Evolutionary conservation across 2,113 vertebrate genomes (phyloP).

Genomic region (Tragelaphus buxtoni): DNA sequence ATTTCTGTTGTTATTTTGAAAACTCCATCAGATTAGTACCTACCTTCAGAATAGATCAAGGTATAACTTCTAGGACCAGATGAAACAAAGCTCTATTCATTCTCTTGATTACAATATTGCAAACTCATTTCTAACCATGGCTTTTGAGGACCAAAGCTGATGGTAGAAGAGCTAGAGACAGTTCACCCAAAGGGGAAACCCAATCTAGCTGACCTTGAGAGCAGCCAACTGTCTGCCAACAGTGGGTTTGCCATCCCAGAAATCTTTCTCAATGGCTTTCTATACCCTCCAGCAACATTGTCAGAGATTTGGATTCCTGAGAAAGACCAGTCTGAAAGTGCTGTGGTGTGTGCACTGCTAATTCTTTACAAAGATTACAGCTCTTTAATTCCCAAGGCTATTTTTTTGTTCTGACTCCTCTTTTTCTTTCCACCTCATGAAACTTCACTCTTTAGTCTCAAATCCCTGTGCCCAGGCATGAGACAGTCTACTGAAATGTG

Average conservation of each 20-base stretch:
- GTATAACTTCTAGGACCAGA: background rate
- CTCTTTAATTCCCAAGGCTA: background rate
- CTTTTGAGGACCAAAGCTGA: background rate
- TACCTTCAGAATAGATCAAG: slow-evolving; percentile 7
- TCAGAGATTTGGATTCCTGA: slow-evolving; percentile 34
- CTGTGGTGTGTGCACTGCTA: background rate
- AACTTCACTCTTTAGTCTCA: slow-evolving; percentile 32
- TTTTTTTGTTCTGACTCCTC: slow-evolving; percentile 31
- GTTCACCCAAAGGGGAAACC: background rate
- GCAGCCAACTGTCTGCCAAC: background rate
- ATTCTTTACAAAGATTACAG: slow-evolving; percentile 40
- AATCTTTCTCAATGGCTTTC: background rate
- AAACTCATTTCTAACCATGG: slow-evolving; percentile 2
- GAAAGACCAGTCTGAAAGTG: slow-evolving; percentile 15
- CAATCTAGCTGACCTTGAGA: slow-evolving; percentile 25
- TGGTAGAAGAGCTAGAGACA: background rate
- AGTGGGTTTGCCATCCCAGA: background rate
- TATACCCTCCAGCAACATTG: background rate
- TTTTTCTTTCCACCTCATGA: slow-evolving; percentile 23
- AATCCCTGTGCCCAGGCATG: slow-evolving; percentile 27
- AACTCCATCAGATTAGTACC: background rate
- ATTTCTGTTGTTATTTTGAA: slow-evolving; percentile 15
- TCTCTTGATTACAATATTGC: background rate
- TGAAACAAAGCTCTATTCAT: background rate
- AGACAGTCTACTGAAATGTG: slow-evolving; percentile 28